Evolutionary conservation across 2,113 vertebrate genomes (phyloP).

Genomic region (Trachemys scripta): DNA sequence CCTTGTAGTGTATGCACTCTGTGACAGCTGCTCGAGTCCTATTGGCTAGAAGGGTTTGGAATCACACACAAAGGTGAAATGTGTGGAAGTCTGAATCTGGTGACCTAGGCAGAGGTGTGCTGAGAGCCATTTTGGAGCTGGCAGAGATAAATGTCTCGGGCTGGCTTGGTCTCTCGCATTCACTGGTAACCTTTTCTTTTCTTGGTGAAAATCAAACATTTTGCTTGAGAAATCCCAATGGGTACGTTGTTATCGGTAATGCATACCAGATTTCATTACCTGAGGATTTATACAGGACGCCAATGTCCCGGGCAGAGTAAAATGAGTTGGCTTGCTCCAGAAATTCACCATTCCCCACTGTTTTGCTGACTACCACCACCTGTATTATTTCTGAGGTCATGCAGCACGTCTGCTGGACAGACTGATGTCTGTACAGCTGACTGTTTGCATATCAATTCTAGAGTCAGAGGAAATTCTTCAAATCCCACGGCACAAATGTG

Average conservation of each 20-base stretch:
- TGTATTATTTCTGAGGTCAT: slow-evolving; percentile 63
- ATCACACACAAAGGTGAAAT: neutral
- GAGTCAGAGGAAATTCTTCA: slow-evolving; percentile 74
- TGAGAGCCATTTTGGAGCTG: slow-evolving; percentile 28
- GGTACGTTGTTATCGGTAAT: slow-evolving; percentile 59
- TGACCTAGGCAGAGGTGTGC: neutral
- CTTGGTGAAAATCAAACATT: slow-evolving; percentile 46
- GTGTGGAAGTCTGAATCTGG: slow-evolving; percentile 23
- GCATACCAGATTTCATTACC: slow-evolving; percentile 39
- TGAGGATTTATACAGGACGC: slow-evolving; percentile 36
- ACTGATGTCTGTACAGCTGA: slow-evolving; percentile 68
- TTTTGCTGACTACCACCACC: slow-evolving; percentile 70
- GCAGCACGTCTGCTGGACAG: slow-evolving; percentile 24
- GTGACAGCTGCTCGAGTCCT: neutral
- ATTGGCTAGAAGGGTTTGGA: neutral
- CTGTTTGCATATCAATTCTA: slow-evolving; percentile 54
- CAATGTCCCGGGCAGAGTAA: neutral
- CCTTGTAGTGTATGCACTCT: neutral
- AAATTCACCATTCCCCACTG: slow-evolving; percentile 45
- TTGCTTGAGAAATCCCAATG: slow-evolving; percentile 41
- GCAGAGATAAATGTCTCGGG: neutral
- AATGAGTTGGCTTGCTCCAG: slow-evolving; percentile 18
- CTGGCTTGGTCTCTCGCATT: neutral
- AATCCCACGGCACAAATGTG: slow-evolving; percentile 68
- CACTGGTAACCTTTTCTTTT: slow-evolving; percentile 62